These are phyloP conservation scores for Penaeus monodon DNA, from an alignment of 2,888 invertebrate species.

Conservation along the genomic window DNA sequence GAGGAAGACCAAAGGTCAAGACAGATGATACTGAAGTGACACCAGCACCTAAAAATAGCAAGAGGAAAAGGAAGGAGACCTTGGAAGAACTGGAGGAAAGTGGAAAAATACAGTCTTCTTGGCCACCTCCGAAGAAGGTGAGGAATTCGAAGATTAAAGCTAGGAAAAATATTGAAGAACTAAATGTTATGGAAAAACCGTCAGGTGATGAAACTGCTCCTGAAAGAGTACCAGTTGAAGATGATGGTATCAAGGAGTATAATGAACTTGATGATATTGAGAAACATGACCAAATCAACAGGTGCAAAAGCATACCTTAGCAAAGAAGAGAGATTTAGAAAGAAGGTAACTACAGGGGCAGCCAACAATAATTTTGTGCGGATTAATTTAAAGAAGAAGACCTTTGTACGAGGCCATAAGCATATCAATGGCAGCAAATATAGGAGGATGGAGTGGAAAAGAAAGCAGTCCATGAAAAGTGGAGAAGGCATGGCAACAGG, in stretches of 20 bases:
- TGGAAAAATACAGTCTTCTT: conserved; percentile 49
- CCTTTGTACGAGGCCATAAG: conserved; percentile 80
- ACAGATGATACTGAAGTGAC: conserved; percentile 7
- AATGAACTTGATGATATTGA: conserved; percentile 57
- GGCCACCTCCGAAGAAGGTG: conserved; percentile 62
- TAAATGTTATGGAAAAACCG: neutral
- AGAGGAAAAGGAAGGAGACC: conserved; percentile 38
- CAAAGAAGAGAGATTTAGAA: conserved; percentile 57
- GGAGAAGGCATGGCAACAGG: conserved; percentile 66
- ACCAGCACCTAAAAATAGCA: conserved; percentile 1
- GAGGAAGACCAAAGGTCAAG: neutral
- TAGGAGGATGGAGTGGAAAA: conserved; percentile 79
- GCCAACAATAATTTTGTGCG: conserved; percentile 90
- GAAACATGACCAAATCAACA: conserved; percentile 18
- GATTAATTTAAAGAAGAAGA: conserved; percentile 91
- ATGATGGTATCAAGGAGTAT: conserved; percentile 9
- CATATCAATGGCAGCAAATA: conserved; percentile 82
- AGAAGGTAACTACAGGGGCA: conserved; percentile 79
- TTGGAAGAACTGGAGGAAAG: conserved; percentile 53
- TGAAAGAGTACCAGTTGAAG: neutral
- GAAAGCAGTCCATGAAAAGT: conserved; percentile 64
- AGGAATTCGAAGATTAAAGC: conserved; percentile 37
- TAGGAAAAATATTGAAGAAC: no score
- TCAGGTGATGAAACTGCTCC: neutral
- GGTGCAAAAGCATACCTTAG: conserved; percentile 14